Evolutionary conservation across 2,888 invertebrate genomes (phyloP), one percentile per base, ranked within the genome.

Genomic region (Tiphia femorata): DNA sequence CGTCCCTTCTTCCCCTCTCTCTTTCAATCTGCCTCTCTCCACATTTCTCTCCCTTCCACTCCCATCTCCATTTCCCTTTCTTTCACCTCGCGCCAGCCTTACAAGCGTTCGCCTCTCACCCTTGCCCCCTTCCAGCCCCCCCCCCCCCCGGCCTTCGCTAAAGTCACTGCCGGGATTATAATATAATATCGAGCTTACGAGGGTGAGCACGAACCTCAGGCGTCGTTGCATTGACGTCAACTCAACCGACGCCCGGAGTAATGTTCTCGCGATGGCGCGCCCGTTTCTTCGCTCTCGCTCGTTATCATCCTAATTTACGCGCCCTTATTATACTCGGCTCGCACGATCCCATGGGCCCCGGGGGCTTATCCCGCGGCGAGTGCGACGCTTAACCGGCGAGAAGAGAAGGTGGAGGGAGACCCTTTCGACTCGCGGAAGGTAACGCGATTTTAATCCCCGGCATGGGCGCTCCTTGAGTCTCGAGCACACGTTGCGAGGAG

Each of bases 151-250:
- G 44, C 49, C 59, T 53, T 64, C 42, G 43, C 62, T 60, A 57
- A 72, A 76, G 71, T 76, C 77, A 72, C 74, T 53, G 62, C 57
- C 51, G 58, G 75, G 78, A 81, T 81, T 81, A 78, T 79, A 80
- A 77, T 81, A 77, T 77, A 79, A 79, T 79, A 79, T 78, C 65
- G 67, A 58, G 56, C 59, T 47, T 55, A 27, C 52, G 53, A 49
- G 52, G 68, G 68, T 56, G 49, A 67, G 37, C 50, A 42, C 58
- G 48, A 51, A 49, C 49, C 17, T 16, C 27, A 33, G 41, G 1
- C 23, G 12, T 40, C 49, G 42, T 33, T 50, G 46, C 50, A 37
- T 41, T 56, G 25, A 41, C 27, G 41, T 37, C 20, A 21, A 7
- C 42, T 44, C 44, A 27, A 30, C 17, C 44, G n/a, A 25, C 10